These are phyloP conservation scores for Pemphredon lugubris DNA, from an alignment of 2,888 invertebrate genomes.

Conservation along the genomic window DNA sequence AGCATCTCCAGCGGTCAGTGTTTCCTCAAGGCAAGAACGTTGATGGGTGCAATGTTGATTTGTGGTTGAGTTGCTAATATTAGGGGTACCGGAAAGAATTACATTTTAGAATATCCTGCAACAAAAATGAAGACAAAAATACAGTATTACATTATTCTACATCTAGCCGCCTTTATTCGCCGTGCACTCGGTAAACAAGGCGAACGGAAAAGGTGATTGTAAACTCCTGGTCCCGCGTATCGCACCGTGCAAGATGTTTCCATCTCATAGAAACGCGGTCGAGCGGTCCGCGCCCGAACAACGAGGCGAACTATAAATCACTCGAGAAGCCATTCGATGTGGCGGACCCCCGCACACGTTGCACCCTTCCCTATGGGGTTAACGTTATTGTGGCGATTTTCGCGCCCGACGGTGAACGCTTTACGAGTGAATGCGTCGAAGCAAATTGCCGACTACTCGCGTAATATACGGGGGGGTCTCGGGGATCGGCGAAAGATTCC, in stretches of 20 bases:
- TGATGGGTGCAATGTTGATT: no score
- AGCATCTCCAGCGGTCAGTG: no score
- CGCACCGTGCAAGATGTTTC: slow-evolving; percentile 14
- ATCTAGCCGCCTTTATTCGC: no score
- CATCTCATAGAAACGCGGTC: slow-evolving; percentile 23
- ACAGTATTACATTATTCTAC: no score
- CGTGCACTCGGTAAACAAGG: no score
- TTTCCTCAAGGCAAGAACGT: no score
- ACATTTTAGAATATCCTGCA: no score
- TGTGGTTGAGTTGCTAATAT: no score
- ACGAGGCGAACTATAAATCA: slow-evolving; percentile 55
- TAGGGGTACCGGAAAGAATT: no score
- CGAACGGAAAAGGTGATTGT: no score
- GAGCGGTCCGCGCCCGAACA: slow-evolving; percentile 26
- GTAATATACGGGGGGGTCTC: slow-evolving; percentile 23
- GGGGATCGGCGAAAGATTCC: slow-evolving; percentile 32
- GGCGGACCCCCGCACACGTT: slow-evolving; percentile 3
- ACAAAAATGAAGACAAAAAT: no score
- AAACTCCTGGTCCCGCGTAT: no score
- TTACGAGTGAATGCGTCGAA: slow-evolving; percentile 36
- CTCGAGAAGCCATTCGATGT: slow-evolving; percentile 39
- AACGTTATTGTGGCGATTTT: slow-evolving; percentile 55
- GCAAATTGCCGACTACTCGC: slow-evolving; percentile 46
- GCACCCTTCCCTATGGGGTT: slow-evolving; percentile 28
- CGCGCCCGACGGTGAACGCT: slow-evolving; percentile 36